These are phyloP conservation scores for Cataglyphis altisquamis DNA, from an alignment of 2,888 invertebrate genomes.

Conservation along the genomic window DNA sequence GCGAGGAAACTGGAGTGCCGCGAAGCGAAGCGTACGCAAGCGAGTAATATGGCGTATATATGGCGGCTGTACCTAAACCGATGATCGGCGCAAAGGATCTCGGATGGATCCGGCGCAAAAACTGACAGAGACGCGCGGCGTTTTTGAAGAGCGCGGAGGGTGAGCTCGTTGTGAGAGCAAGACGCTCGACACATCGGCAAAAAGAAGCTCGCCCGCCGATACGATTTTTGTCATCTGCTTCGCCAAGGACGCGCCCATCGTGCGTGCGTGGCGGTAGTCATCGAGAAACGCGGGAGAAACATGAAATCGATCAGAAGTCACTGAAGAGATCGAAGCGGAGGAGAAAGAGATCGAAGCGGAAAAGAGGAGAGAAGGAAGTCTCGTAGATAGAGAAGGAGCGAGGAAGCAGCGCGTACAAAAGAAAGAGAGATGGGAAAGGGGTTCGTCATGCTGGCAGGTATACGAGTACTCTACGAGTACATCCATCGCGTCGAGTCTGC, in stretches of 20 bases:
- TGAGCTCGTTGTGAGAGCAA: conserved; percentile 38
- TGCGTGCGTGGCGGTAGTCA: conserved; percentile 22
- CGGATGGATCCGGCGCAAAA: conserved; percentile 59
- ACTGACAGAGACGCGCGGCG: conserved; percentile 72
- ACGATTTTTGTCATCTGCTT: conserved; percentile 63
- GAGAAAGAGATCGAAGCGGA: background rate
- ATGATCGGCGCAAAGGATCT: conserved; percentile 57
- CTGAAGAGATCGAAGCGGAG: conserved; percentile 53
- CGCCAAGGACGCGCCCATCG: conserved; percentile 61
- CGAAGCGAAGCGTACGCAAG: background rate
- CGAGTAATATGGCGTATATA: conserved; percentile 40
- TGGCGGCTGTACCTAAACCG: conserved; percentile 57
- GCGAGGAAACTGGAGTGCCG: background rate
- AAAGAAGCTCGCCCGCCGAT: conserved; percentile 50
- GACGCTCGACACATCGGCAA: conserved; percentile 46
- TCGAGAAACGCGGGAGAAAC: conserved; percentile 68
- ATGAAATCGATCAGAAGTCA: conserved; percentile 64
- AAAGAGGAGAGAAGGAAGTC: conserved; percentile 30
- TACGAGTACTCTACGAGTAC: conserved; percentile 55
- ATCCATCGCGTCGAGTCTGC: conserved; percentile 43
- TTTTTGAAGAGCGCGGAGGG: conserved; percentile 68
- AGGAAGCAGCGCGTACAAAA: background rate
- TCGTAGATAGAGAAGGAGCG: conserved; percentile 26
- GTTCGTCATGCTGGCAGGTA: conserved; percentile 63
- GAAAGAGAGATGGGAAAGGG: conserved; percentile 13